phyloP scores from a whole-genome alignment of 2,888 invertebrate species.

The Orchesellides sinensis region DNA sequence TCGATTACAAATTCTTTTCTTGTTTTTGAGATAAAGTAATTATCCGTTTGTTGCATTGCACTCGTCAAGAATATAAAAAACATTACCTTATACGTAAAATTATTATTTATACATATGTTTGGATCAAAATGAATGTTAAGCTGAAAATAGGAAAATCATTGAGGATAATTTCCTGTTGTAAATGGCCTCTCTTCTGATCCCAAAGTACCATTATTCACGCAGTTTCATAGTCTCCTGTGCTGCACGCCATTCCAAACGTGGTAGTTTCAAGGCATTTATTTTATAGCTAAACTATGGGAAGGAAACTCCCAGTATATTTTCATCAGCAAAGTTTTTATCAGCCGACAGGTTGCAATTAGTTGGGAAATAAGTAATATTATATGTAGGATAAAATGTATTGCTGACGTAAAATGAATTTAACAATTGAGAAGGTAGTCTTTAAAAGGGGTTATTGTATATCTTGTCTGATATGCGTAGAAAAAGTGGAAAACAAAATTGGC shows the following conservation, averaged over 20 bases:
- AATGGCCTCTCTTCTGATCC: conserved; percentile 45
- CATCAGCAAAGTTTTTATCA: too few species aligned
- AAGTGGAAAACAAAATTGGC: too few species aligned
- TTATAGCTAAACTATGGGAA: neutral
- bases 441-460: too few species aligned
- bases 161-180: conserved; percentile 58
- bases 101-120: too few species aligned
- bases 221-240: conserved; percentile 40
- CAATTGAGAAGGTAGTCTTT: too few species aligned
- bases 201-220: conserved; percentile 61
- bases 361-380: neutral
- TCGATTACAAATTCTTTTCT: neutral
- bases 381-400: too few species aligned
- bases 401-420: conserved; percentile 16
- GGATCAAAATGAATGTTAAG: conserved; percentile 7
- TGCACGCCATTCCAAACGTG: neutral
- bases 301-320: too few species aligned
- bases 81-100: too few species aligned
- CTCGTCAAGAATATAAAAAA: too few species aligned
- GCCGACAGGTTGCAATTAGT: conserved; percentile 46
- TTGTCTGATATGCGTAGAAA: too few species aligned
- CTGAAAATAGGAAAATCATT: conserved; percentile 60
- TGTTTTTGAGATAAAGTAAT: conserved; percentile 41
- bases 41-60: conserved; percentile 34
- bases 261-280: too few species aligned